phyloP scores from a whole-genome alignment of 2,113 vertebrate genomes.

The Forbesichthys papilliferus region DNA sequence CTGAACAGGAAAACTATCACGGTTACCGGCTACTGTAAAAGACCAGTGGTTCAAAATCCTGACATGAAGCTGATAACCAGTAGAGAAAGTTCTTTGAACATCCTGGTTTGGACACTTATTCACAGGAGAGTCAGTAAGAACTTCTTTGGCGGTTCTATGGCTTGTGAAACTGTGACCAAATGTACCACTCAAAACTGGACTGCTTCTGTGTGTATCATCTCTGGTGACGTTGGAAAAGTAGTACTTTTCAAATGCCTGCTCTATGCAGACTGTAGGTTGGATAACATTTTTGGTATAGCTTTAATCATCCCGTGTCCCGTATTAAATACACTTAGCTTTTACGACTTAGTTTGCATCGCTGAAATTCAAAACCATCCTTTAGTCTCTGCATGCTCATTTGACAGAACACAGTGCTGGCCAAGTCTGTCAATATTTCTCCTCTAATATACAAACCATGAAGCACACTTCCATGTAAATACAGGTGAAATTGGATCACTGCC shows the following conservation, averaged over 20 bases:
- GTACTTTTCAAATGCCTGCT: not conserved
- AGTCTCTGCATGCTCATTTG: conserved; percentile 2
- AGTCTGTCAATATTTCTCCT: conserved; percentile 31
- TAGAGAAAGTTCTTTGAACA: not conserved
- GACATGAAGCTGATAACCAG: conserved; percentile 17
- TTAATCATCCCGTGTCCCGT: conserved; percentile 46
- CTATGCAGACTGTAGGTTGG: not conserved
- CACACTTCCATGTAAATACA: conserved; percentile 49
- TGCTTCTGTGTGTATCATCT: too few relatives aligned
- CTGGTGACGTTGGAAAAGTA: not conserved
- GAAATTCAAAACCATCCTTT: conserved; percentile 35
- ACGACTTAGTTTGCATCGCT: conserved; percentile 48
- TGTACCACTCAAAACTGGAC: not conserved
- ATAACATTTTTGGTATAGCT: conserved; percentile 40
- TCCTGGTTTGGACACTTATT: not conserved
- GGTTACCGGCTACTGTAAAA: conserved; percentile 9
- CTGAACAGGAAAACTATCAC: conserved; percentile 17
- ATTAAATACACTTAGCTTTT: conserved; percentile 46
- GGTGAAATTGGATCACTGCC: conserved; percentile 44
- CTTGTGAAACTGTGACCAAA: not conserved
- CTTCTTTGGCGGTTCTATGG: too few relatives aligned
- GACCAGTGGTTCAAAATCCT: conserved; percentile 2
- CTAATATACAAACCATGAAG: conserved; percentile 12
- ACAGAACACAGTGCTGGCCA: conserved; percentile 11
- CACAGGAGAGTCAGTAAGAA: not conserved